These are phyloP conservation scores for Buceros bicornis DNA, from an alignment of 2,797 vertebrate genomes.

Conservation along the genomic window DNA sequence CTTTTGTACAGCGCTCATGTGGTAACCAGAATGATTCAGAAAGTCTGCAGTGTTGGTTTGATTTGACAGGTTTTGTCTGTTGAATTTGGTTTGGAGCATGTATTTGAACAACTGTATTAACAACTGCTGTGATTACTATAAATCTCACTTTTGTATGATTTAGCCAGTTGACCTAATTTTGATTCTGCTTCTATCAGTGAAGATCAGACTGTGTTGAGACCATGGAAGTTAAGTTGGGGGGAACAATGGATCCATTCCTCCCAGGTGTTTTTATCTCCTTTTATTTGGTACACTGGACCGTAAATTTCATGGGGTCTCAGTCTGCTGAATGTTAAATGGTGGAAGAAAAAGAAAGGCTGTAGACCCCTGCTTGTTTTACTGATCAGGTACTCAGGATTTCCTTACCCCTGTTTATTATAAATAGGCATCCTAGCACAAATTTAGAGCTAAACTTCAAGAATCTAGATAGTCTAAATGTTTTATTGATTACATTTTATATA, in stretches of 20 bases:
- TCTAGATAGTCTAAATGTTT: constrained; percentile 31
- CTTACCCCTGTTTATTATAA: neutral
- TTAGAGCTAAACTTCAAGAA: neutral
- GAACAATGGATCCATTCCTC: neutral
- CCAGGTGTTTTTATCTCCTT: neutral
- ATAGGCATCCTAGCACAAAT: neutral
- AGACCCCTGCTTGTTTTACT: neutral
- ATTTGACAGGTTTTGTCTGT: neutral
- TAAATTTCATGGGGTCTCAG: neutral
- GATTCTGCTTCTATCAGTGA: neutral
- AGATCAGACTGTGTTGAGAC: neutral
- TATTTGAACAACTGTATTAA: neutral
- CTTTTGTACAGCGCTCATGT: neutral
- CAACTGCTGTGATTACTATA: neutral
- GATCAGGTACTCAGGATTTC: neutral
- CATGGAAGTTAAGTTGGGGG: neutral
- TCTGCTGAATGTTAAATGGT: neutral
- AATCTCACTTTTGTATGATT: neutral
- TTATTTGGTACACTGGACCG: neutral
- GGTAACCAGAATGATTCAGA: neutral
- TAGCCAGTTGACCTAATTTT: neutral
- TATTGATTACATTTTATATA: constrained; percentile 62
- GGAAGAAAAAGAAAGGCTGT: neutral
- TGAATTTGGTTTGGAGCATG: neutral
- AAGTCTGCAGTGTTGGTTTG: neutral